Base-by-base conservation (phyloP, 2,888 invertebrate genomes). In the Macrophya alboannulata region DNA sequence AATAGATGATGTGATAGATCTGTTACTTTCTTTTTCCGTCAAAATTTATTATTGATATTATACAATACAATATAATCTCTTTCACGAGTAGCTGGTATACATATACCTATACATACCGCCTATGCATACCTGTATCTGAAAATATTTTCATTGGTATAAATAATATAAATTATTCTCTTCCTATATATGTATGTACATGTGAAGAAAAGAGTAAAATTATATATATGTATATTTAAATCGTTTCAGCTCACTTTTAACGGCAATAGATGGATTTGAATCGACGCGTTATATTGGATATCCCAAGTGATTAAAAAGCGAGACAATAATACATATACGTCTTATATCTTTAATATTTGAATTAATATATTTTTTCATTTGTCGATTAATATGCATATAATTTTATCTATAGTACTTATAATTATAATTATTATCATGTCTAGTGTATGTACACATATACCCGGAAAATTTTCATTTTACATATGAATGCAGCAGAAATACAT, bases 221-320 rank as follows among this genome's bases (percentile, higher is more conserved):
- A 62, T 6, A 51, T 51, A n/a, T 1, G 15, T n/a, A 51, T 51
- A 51, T 43, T 43, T 51, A 1, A 17, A 62, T 25, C 62, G 62
- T 21, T 12, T 25, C 25, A 62, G 55, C 25, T 25, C 21, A 62
- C 25, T 25, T 12, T 25, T 62, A 4, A 37, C 71, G n/a, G 71
- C 71, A n/a, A 71, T 71, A 71, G 71, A 40, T 71, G n/a, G 71
- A 62, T 25, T 62, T 62, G 21, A 25, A 10, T 31, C 12, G 1
- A 17, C 37, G 37, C 15, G 25, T 45, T 45, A 48, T 76, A 76
- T 76, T 48, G 31, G 15, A 48, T 45, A 72, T n/a, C 40, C 10
- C n/a, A n/a, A 79, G 79, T 79, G 79, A 79, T 79, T 59, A 31
- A 59, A 31, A 59, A 79, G 59, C 79, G 59, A 79, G 79, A 79